A percentile compares a stretch with the other conserved stretches of the same genome.
Evolutionary conservation across 2,113 vertebrate genomes (phyloP).

Genomic region (Lates calcarifer): DNA sequence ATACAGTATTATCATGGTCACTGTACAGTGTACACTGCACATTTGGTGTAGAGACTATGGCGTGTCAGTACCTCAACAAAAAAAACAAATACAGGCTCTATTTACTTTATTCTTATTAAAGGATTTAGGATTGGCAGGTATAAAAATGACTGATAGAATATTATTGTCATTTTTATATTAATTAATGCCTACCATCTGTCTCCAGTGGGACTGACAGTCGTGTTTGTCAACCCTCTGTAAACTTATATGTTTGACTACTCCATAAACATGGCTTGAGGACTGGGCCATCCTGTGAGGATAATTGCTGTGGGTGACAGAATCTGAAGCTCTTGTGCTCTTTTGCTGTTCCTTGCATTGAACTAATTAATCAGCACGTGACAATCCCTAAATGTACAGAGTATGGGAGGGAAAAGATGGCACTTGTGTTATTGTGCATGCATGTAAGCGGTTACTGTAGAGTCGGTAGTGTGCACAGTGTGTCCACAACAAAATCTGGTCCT

Average conservation of each 20-base stretch:
- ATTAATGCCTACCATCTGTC: neutral
- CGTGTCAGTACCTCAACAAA: neutral
- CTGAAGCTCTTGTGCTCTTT: constrained; percentile 47
- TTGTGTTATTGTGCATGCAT: constrained; percentile 20
- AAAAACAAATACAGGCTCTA: neutral
- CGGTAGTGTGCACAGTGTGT: neutral
- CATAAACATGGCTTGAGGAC: constrained; percentile 7
- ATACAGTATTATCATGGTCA: constrained; percentile 1
- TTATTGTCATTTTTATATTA: neutral
- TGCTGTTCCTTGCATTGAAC: constrained; percentile 45
- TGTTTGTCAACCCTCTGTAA: neutral
- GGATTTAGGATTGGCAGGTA: neutral
- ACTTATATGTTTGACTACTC: neutral
- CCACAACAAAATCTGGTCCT: constrained; percentile 52
- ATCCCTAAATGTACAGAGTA: constrained; percentile 53
- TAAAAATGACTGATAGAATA: neutral
- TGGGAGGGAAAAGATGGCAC: constrained; percentile 13
- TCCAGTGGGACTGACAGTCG: neutral
- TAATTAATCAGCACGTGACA: constrained; percentile 64
- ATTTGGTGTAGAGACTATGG: neutral
- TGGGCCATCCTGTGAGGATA: constrained; percentile 16
- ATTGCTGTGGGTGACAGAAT: constrained; percentile 59
- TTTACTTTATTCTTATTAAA: neutral
- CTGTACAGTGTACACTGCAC: constrained; percentile 7
- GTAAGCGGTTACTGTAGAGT: constrained; percentile 17